These are phyloP conservation scores for Prunella fulvescens DNA, from an alignment of 2,113 vertebrate genomes.

Conservation along the genomic window DNA sequence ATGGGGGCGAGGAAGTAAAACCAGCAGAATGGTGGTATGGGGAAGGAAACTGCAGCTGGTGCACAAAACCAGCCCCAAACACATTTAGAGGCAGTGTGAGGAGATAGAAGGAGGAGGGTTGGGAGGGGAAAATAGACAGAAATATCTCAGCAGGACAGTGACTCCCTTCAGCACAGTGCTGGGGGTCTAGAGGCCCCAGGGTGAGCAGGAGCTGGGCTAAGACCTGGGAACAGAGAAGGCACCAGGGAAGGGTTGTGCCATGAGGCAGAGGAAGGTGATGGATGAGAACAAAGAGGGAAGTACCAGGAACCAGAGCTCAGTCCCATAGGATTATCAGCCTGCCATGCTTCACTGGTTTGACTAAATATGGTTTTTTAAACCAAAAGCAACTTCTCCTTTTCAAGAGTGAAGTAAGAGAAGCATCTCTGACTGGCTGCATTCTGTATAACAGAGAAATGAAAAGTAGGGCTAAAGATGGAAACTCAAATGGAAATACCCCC, in stretches of 20 bases:
- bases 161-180: background rate
- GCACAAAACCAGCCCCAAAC: background rate
- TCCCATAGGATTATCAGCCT: background rate
- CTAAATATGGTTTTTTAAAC: background rate
- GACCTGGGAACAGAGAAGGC: background rate
- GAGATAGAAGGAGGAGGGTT: background rate
- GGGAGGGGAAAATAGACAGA: background rate
- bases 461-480: background rate
- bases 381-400: background rate
- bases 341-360: background rate
- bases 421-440: background rate
- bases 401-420: background rate
- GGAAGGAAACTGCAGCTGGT: conserved; percentile 7
- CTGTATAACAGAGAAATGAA: background rate
- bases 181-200: background rate
- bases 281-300: background rate
- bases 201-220: accelerated
- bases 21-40: background rate
- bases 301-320: background rate
- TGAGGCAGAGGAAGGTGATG: background rate
- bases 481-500: background rate
- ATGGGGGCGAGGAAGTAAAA: background rate
- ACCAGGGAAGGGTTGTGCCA: background rate
- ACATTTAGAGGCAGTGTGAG: background rate
- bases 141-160: background rate